Conservation (phyloP, 2,888 invertebrate genomes). For the Dusona sp. region DNA sequence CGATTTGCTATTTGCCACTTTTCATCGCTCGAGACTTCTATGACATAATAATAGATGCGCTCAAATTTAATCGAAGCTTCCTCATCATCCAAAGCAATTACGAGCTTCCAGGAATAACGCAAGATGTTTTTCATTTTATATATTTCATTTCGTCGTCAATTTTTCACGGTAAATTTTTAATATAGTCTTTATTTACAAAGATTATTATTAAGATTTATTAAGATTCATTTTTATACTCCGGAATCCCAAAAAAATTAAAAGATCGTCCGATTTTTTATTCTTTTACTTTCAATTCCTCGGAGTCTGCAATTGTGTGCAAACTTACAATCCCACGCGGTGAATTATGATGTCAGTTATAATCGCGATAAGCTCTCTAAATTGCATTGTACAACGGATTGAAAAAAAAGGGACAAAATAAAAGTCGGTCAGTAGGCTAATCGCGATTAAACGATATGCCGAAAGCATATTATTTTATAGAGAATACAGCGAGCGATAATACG, state of each 20-base stretch:
- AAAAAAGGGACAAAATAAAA: conserved; percentile 14
- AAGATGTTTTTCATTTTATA: background rate
- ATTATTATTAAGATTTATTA: too few relatives aligned
- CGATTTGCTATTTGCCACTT: conserved; percentile 2
- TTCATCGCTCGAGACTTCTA: conserved; percentile 12
- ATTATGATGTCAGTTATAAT: background rate
- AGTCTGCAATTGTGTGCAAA: background rate
- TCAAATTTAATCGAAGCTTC: conserved; percentile 54
- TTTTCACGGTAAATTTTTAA: too few relatives aligned
- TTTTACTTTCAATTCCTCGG: background rate
- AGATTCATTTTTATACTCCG: background rate
- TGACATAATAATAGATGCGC: conserved; percentile 67
- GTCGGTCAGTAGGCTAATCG: conserved; percentile 24
- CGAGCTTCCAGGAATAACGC: background rate
- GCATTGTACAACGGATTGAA: background rate
- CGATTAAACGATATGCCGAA: conserved; percentile 14
- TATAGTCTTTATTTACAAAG: too few relatives aligned
- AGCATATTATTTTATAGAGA: conserved; percentile 10
- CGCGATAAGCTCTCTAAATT: background rate
- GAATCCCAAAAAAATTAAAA: background rate
- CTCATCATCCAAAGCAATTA: background rate
- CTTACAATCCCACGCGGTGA: conserved; percentile 1
- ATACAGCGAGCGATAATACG: background rate
- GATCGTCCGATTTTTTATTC: background rate
- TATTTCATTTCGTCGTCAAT: background rate